Conservation (phyloP, 2,797 vertebrate genomes). For the Sebastes taczanowskii region DNA sequence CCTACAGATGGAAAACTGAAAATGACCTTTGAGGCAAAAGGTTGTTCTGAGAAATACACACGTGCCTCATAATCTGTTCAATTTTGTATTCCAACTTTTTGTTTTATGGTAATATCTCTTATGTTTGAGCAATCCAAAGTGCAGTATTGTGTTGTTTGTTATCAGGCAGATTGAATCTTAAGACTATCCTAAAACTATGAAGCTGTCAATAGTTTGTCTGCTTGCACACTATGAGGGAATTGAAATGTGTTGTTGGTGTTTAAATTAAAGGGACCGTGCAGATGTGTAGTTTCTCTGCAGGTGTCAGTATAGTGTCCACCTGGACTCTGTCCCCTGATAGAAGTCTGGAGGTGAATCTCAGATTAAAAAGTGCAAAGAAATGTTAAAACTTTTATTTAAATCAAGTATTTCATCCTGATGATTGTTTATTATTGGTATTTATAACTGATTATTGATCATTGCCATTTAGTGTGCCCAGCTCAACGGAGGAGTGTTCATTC, state of each 20-base stretch:
- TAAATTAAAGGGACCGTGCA: background rate
- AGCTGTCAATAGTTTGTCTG: background rate
- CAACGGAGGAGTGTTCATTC: background rate
- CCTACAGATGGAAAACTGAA: conserved; percentile 35
- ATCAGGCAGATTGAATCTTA: background rate
- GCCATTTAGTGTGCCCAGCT: background rate
- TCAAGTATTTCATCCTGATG: background rate
- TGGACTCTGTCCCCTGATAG: background rate
- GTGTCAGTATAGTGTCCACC: background rate
- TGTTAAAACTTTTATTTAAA: background rate
- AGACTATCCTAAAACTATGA: background rate
- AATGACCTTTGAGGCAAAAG: conserved; percentile 36
- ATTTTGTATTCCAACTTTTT: background rate
- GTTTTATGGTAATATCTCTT: background rate
- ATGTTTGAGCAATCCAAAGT: background rate
- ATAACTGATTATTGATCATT: background rate
- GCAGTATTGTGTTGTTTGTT: no score
- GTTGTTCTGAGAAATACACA: conserved; percentile 11
- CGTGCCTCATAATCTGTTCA: background rate
- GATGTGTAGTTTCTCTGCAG: background rate
- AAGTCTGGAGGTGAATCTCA: background rate
- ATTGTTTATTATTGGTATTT: background rate
- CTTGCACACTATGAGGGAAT: background rate
- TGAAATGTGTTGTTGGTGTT: background rate
- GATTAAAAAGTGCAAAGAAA: background rate